These are phyloP conservation scores for Erebia ligea DNA, from an alignment of 2,888 invertebrate species.

Conservation along the genomic window DNA sequence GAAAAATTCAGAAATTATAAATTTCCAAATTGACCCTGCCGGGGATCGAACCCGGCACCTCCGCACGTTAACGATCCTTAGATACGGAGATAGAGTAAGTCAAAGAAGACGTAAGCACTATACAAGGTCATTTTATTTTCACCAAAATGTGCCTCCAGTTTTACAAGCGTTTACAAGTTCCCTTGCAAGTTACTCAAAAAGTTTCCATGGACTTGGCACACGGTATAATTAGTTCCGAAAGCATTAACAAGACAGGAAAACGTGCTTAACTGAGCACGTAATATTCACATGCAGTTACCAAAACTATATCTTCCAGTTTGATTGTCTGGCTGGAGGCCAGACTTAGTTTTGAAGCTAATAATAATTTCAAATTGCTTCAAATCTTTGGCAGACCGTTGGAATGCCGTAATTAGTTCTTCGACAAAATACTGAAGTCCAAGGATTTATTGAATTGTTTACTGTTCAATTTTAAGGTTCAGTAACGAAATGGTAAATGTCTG, in stretches of 20 bases:
- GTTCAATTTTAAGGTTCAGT: no score
- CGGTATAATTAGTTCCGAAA: constrained; percentile 23
- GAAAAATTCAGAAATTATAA: no score
- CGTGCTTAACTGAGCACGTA: constrained; percentile 35
- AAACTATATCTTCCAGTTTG: constrained; percentile 35
- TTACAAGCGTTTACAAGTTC: not conserved
- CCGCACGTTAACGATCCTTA: no score
- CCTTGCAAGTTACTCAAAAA: constrained; percentile 9
- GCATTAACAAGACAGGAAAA: constrained; percentile 29
- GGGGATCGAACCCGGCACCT: no score
- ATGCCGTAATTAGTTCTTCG: not conserved
- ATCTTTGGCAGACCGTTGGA: constrained; percentile 13
- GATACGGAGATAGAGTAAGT: no score
- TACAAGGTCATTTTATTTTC: no score
- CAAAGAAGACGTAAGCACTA: no score
- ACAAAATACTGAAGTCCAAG: not conserved
- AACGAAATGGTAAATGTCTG: no score
- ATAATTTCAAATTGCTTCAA: constrained; percentile 30
- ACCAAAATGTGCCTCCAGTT: not conserved
- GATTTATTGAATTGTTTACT: no score
- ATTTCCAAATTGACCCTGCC: no score
- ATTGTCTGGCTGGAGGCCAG: constrained; percentile 38
- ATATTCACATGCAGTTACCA: constrained; percentile 35
- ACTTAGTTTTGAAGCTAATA: constrained; percentile 33
- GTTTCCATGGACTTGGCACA: constrained; percentile 21